phyloP scores from a whole-genome alignment of 2,113 vertebrate genomes.

The Centropristis striata region DNA sequence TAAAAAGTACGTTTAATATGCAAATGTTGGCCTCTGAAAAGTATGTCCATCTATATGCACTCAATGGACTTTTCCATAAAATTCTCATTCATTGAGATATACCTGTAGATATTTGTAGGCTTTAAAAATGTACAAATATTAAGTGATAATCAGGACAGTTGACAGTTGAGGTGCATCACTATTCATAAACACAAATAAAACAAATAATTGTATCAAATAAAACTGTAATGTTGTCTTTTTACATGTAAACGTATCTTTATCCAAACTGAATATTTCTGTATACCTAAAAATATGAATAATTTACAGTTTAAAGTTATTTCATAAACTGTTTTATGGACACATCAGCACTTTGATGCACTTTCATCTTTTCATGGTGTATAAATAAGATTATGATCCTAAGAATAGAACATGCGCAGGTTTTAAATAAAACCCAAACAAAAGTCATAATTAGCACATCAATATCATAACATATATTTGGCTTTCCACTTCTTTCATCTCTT shows the following conservation, averaged over 20 bases:
- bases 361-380: not conserved
- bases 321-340: not conserved
- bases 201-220: no score
- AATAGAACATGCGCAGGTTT: not conserved
- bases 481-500: conserved; percentile 25
- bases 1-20: no score
- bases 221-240: no score
- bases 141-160: not conserved
- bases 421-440: conserved; percentile 1
- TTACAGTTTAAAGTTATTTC: not conserved
- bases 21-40: no score
- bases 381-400: not conserved
- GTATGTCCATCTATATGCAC: no score
- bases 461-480: not conserved
- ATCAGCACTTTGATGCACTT: not conserved
- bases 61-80: no score
- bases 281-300: not conserved
- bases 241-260: no score
- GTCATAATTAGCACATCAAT: not conserved
- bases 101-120: no score
- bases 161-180: no score
- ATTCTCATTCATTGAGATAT: no score
- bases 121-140: not conserved
- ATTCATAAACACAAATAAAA: not conserved
- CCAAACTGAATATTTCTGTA: no score